Base-by-base conservation (phyloP, 2,888 invertebrate species). In the Trichogramma evanescens region DNA sequence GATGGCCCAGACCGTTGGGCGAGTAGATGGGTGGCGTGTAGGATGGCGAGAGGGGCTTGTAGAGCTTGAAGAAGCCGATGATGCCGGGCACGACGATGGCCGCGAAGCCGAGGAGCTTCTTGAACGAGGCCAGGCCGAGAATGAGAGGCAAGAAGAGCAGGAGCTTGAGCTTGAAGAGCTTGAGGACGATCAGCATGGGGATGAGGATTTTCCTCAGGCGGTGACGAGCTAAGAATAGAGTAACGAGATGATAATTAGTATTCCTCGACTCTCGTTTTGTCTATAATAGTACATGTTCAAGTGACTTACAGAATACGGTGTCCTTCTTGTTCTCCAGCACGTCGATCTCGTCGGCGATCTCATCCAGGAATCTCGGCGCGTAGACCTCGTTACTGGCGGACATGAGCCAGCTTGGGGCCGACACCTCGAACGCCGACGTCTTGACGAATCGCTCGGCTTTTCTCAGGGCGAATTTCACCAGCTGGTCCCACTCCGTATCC, bases 11-110 rank as follows among this genome's bases (percentile, higher is more conserved):
- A n/a, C 90, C 89, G 54, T 88, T 87, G 0, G 88, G 85, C 0
- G 86, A 84, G 72, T 90, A 90, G 68, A 89, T 86, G 0, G 88
- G 88, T 0, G 74, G 76, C 52, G 77, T 72, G 62, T 74, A 73
- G 57, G 63, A 69, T 4, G 83, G 82, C 8, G 84, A 72, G 68
- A 85, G 82, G 0, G 90, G 90, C 69, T 89, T 89, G 81, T 90
- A 92, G 68, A 92, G 82, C 74, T 91, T 91, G 77, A 91, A 90
- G 80, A 90, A 92, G 42, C 89, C 92, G 70, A 92, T 91, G 0
- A 91, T 79, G 65, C 91, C 89, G 58, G 92, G 92, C 64, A 92
- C 80, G 46, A 91, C 83, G 42, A 92, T 84, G 8, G 91, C 91
- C 72, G 90, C 81, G 76, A 92, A 86, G 50, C 89, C 89, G 0